These are phyloP conservation scores for Philhelius pedissequus DNA, from an alignment of 2,888 invertebrate genomes.

Conservation along the genomic window DNA sequence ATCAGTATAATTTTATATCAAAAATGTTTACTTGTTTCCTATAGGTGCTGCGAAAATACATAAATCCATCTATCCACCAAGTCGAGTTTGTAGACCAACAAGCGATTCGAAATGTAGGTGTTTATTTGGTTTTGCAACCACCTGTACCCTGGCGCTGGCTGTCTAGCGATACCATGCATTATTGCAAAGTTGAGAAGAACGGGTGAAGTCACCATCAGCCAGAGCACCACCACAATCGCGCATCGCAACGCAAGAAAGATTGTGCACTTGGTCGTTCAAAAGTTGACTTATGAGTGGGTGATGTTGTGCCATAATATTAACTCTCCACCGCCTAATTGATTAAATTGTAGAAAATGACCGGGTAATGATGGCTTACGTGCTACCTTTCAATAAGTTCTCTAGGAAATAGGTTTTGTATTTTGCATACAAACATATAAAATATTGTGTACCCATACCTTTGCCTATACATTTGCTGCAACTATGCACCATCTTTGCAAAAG, in stretches of 20 bases:
- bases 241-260: not conserved
- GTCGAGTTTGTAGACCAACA: too few relatives aligned
- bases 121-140: slow-evolving; percentile 50
- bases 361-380: slow-evolving; percentile 63
- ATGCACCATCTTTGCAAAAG: not conserved
- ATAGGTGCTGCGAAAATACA: slow-evolving; percentile 8
- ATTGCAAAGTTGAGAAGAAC: slow-evolving; percentile 44
- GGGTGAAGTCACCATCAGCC: not conserved
- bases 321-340: slow-evolving; percentile 61
- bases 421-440: not conserved
- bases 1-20: not conserved
- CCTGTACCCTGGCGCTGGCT: slow-evolving; percentile 36
- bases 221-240: not conserved
- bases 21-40: not conserved
- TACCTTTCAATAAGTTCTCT: slow-evolving; percentile 61
- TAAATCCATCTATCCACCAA: not conserved
- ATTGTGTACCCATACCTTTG: not conserved
- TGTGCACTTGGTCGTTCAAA: slow-evolving; percentile 13
- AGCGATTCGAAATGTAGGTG: not conserved
- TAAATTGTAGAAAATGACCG: slow-evolving; percentile 64
- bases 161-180: slow-evolving; percentile 46
- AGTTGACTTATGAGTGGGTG: slow-evolving; percentile 64
- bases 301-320: slow-evolving; percentile 63
- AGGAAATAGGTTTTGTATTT: slow-evolving; percentile 13
- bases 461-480: not conserved